phyloP scores from a whole-genome alignment of 1,140 invertebrate species.

The Tetraneura akinire region DNA sequence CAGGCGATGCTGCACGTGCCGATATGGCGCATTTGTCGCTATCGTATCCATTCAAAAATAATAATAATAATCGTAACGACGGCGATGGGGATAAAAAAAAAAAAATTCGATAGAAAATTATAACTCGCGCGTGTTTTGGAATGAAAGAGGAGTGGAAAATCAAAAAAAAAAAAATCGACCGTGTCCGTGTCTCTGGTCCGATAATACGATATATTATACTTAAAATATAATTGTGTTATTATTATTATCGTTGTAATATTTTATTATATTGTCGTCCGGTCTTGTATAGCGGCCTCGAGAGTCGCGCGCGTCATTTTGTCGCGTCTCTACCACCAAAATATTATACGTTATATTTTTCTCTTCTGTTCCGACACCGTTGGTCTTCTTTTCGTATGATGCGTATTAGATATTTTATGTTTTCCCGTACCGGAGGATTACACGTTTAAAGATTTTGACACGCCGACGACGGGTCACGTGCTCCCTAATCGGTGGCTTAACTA shows the following conservation, averaged over 20 bases:
- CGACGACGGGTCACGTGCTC: not conserved
- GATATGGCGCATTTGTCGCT: constrained; percentile 43
- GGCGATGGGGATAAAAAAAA: not conserved
- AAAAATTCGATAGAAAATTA: constrained; percentile 1
- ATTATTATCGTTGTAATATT: too few relatives aligned
- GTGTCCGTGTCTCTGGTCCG: not conserved
- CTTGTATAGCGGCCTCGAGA: not conserved
- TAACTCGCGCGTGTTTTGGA: too few relatives aligned
- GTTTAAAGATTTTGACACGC: not conserved
- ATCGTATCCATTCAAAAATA: not conserved
- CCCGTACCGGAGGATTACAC: too few relatives aligned
- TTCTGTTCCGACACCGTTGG: too few relatives aligned
- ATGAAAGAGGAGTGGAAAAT: not conserved
- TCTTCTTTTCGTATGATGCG: too few relatives aligned
- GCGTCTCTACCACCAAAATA: not conserved
- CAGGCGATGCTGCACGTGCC: constrained; percentile 6
- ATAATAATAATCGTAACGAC: too few relatives aligned
- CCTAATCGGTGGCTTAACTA: not conserved
- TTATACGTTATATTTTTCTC: not conserved
- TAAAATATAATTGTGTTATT: too few relatives aligned
- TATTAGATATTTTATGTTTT: not conserved
- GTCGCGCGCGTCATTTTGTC: not conserved
- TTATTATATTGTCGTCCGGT: not conserved
- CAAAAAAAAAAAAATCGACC: constrained; percentile 6
- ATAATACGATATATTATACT: not conserved